Percentiles rank a stretch among this genome's conserved stretches.
Evolutionary conservation across 2,888 invertebrate genomes (phyloP).

Genomic region (Tortrix viridana): DNA sequence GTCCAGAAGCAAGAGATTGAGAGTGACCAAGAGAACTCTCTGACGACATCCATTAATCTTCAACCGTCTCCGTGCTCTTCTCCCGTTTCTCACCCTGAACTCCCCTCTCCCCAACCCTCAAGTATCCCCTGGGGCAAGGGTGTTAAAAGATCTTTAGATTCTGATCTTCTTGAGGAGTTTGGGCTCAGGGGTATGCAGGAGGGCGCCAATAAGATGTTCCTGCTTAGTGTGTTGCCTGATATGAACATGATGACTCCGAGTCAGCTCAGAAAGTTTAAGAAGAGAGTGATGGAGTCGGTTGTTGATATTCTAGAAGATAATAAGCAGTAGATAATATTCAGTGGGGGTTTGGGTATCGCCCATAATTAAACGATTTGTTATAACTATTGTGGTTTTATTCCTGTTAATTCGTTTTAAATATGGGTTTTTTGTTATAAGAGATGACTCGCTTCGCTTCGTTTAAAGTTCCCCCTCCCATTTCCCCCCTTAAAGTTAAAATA

Average conservation of each 20-base stretch:
- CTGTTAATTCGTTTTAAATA: too few relatives aligned
- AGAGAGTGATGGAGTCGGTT: neutral
- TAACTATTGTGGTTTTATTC: too few relatives aligned
- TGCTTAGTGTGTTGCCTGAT: conserved; percentile 4
- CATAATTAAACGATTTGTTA: too few relatives aligned
- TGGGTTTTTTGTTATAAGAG: too few relatives aligned
- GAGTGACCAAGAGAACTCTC: neutral
- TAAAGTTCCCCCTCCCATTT: too few relatives aligned
- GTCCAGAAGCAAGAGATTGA: neutral
- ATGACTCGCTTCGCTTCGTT: too few relatives aligned
- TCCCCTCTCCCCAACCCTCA: neutral
- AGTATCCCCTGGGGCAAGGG: neutral
- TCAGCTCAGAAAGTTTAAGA: conserved; percentile 6
- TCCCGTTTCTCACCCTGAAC: neutral
- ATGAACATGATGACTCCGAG: neutral
- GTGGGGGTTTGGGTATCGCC: too few relatives aligned
- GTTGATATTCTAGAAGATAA: conserved; percentile 4
- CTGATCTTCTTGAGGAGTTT: neutral
- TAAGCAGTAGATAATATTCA: too few relatives aligned
- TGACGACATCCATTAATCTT: neutral
- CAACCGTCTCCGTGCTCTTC: neutral
- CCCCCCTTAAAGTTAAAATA: too few relatives aligned
- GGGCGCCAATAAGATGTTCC: conserved; percentile 4
- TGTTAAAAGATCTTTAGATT: too few relatives aligned
- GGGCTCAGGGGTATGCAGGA: neutral